Evolutionary conservation across 2,797 vertebrate species (phyloP).

Genomic region (Neosilurus hyrtlii): DNA sequence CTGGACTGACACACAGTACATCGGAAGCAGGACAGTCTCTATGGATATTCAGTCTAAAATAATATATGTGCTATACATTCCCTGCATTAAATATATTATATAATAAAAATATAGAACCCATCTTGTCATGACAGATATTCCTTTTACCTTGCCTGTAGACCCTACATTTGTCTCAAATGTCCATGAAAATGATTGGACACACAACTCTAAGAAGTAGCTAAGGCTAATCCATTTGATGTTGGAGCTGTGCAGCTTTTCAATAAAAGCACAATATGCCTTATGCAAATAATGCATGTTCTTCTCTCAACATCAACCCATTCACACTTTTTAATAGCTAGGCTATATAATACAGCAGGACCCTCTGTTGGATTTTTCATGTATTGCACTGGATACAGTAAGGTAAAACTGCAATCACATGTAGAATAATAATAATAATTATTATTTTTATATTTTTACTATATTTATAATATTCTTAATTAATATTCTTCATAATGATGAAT

Average conservation of each 20-base stretch:
- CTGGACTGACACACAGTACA: neutral
- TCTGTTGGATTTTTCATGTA: neutral
- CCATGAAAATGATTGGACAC: neutral
- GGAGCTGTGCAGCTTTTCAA: neutral
- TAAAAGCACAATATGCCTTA: no score
- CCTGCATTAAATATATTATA: neutral
- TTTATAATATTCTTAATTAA: neutral
- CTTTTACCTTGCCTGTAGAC: slow-evolving; percentile 2
- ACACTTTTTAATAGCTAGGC: neutral
- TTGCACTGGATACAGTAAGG: neutral
- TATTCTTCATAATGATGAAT: neutral
- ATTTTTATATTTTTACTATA: neutral
- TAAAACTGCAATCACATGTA: neutral
- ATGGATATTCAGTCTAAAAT: neutral
- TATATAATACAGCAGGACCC: slow-evolving; percentile 5
- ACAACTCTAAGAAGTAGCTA: neutral
- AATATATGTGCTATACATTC: neutral
- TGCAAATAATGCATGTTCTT: neutral
- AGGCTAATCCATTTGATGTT: neutral
- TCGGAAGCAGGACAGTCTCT: neutral
- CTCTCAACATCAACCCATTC: neutral
- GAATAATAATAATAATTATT: no score
- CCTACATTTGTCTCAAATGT: neutral
- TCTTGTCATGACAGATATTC: slow-evolving; percentile 12
- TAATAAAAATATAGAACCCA: neutral